phyloP scores from a whole-genome alignment of 2,797 vertebrate genomes.

The Bufotes viridis region DNA sequence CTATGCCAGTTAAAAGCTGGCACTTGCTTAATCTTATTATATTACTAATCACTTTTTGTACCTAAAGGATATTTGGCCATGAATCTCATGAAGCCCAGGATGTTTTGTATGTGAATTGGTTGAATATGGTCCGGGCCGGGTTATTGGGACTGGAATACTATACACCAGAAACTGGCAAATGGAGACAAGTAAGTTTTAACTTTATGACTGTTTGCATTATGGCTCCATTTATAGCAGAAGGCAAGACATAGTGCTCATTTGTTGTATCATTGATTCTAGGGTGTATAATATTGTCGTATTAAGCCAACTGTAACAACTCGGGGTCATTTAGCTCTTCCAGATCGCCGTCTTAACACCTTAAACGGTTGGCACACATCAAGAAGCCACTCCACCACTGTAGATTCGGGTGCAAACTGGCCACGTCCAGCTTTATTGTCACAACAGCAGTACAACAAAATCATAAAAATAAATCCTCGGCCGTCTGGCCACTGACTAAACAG shows the following conservation, averaged over 20 bases:
- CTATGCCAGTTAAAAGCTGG: background rate
- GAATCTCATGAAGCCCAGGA: constrained; percentile 82
- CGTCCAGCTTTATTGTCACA: no score
- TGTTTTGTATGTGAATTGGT: constrained; percentile 89
- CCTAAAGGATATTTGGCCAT: constrained; percentile 86
- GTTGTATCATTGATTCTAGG: background rate
- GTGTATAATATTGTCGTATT: no score
- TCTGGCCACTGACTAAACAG: no score
- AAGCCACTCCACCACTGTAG: no score
- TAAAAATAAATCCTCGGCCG: no score
- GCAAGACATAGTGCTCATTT: no score
- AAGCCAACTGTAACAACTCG: no score
- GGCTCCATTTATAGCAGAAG: background rate
- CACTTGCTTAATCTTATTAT: background rate
- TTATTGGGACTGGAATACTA: constrained; percentile 90
- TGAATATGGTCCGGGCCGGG: constrained; percentile 90
- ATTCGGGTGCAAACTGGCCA: no score
- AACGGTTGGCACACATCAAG: no score
- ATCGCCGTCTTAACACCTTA: no score
- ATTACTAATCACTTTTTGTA: background rate
- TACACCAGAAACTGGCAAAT: constrained; percentile 84
- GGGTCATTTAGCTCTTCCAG: no score
- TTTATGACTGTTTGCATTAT: background rate
- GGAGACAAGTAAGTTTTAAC: constrained; percentile 84
- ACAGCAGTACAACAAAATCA: no score